Evolutionary conservation across 1,140 invertebrate genomes (phyloP), one percentile per base, ranked within the genome.

Genomic region (Phocides pigmalion): DNA sequence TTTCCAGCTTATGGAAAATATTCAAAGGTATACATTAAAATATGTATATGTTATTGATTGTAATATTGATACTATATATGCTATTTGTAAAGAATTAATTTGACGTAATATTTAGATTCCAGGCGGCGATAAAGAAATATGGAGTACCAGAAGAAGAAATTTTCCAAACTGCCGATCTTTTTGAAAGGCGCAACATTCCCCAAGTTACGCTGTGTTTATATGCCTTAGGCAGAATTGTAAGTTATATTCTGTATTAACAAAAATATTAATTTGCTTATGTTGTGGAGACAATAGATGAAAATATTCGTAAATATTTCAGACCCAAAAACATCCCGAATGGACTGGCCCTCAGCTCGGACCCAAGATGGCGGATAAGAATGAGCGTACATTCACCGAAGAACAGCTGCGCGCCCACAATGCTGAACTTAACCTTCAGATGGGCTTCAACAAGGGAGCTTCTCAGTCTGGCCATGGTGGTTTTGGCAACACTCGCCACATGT

Each of bases 1-100:
- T 74, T 99, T 99, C 92, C 98, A 99, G 75, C 93, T 99, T 68
- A 99, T 99, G 98, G 98, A 99, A 92, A 99, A 99, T 87, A 96
- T 99, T 77, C 97, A 98, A 88, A 95, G 97, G 95, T 89, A 63
- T 22, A 22, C 17, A 14, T 51, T 32, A 3, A 12, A 1, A n/a
- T n/a, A n/a, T n/a, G n/a, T n/a, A 56, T 16, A 32, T 41, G 44
- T 58, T 22, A 22, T 3, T 14, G 3, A 39, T 14, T 32, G 9
- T 11, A 0, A n/a, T 11, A 3, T 32, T 0, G 9, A 39, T 14
- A 14, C 2, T 2, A 1, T 4, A 14, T 39, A n/a, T 39, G 28
- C 9, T 14, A 4, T 14, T 1, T 14, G 2, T 6, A 22, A 2
- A 3, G 22, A 17, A 49, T 22, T 22, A 32, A 32, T 32, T 17